Percentiles rank a stretch among this genome's conserved stretches.
Evolutionary conservation across 2,888 invertebrate genomes (phyloP).

Genomic region (Netelia melanura): DNA sequence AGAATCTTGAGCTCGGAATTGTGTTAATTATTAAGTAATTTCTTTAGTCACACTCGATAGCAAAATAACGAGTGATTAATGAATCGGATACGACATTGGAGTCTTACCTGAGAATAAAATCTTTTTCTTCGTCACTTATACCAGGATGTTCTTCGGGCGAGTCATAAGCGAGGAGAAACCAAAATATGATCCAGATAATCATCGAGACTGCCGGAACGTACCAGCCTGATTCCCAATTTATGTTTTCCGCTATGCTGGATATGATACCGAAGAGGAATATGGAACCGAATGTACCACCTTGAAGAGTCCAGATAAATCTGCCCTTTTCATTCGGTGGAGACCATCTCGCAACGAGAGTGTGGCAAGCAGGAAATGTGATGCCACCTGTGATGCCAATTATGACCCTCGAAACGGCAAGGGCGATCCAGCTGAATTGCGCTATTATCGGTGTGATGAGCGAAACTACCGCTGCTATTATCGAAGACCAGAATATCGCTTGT

Average conservation of each 20-base stretch:
- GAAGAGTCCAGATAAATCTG: slow-evolving; percentile 90
- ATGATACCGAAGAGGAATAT: slow-evolving; percentile 90
- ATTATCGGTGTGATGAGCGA: slow-evolving; percentile 77
- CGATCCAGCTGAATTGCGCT: slow-evolving; percentile 77
- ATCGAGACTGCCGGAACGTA: slow-evolving; percentile 88
- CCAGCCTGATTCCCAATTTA: slow-evolving; percentile 90
- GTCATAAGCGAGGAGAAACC: slow-evolving; percentile 89
- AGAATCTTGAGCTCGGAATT: no score
- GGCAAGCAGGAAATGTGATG: slow-evolving; percentile 88
- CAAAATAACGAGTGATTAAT: not conserved
- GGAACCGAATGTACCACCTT: slow-evolving; percentile 91
- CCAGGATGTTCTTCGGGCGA: slow-evolving; percentile 88
- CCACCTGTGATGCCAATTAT: slow-evolving; percentile 84
- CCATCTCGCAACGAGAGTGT: slow-evolving; percentile 90
- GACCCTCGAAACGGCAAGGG: slow-evolving; percentile 73
- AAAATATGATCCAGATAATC: slow-evolving; percentile 86
- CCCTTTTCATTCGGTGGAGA: slow-evolving; percentile 91
- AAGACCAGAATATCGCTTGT: slow-evolving; percentile 77
- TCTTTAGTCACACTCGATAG: not conserved
- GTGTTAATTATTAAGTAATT: no score
- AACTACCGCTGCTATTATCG: slow-evolving; percentile 73
- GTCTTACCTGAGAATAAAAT: slow-evolving; percentile 85
- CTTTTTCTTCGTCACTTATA: slow-evolving; percentile 88
- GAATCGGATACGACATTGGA: not conserved
- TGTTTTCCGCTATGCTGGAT: slow-evolving; percentile 87